Evolutionary conservation across 2,797 vertebrate species (phyloP), one percentile per base, ranked within the genome.

Genomic region (Chanos chanos): DNA sequence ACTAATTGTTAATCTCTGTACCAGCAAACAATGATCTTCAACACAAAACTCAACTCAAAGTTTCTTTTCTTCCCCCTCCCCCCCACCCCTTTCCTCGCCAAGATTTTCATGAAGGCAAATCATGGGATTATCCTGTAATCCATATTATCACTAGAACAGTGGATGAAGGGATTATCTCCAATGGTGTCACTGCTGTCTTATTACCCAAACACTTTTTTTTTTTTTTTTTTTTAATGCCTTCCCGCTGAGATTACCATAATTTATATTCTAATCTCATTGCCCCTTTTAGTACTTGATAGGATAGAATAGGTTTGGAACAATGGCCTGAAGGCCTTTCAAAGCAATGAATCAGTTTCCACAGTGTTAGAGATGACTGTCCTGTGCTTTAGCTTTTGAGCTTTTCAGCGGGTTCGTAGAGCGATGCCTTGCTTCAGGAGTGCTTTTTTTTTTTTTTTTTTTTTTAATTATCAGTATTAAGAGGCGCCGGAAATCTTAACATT

Each of bases 181-280:
- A 12, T 19, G 37, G 16, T 16, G 7, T 40, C 28, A 34, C 25
- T 37, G 44, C 15, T 41, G 39, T 45, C 22, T 40, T 31, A 39
- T 62, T 57, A 59, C 45, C 56, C 61, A 16, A 47, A 68, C 59
- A 44, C n/a, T n/a, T n/a, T n/a, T n/a, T n/a, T n/a, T n/a, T n/a
- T n/a, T n/a, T n/a, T n/a, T n/a, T n/a, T 51, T 44, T 28, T 43
- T 74, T 43, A 43, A 18, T 56, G 54, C 18, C 40, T 25, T 52
- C 68, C 62, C 25, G 12, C 66, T 53, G 63, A 15, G 15, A 70
- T 72, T 61, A 54, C n/a, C 56, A 41, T 64, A 49, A 22, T 59
- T 80, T 74, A 57, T 62, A 78, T 40, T 22, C 13, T 41, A 72
- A 73, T 34, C 70, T 30, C 7, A 25, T 44, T 55, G 37, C 60